Conservation (phyloP, 1,140 invertebrate species). For the Andricus grossulariae region DNA sequence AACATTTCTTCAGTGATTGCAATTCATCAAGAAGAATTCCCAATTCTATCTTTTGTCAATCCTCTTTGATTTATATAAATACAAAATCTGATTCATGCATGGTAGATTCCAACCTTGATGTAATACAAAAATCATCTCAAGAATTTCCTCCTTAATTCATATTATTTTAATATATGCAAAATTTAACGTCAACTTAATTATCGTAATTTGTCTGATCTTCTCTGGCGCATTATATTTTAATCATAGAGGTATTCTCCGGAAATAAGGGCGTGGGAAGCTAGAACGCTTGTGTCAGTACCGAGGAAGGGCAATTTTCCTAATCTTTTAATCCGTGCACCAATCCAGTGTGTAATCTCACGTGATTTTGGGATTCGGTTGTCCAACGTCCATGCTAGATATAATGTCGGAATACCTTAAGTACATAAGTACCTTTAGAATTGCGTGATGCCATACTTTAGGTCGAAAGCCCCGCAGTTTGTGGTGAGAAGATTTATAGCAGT, state of each 20-base stretch:
- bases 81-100: no score
- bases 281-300: not conserved
- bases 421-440: constrained; percentile 18
- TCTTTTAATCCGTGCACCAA: constrained; percentile 12
- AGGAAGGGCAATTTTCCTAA: constrained; percentile 12
- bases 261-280: constrained; percentile 16
- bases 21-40: not conserved
- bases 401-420: constrained; percentile 3
- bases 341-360: constrained; percentile 24
- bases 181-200: constrained; percentile 16
- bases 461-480: no score
- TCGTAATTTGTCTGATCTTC: not conserved
- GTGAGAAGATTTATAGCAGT: no score
- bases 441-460: not conserved
- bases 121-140: no score
- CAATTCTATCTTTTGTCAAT: no score
- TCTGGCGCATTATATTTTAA: not conserved
- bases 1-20: not conserved
- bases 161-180: not conserved
- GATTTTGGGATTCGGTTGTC: constrained; percentile 17
- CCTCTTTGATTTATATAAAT: no score
- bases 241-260: not conserved
- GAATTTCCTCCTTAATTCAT: not conserved
- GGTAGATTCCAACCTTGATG: no score
- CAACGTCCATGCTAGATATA: not conserved